A percentile compares a stretch with the other conserved stretches of the same genome.
Conservation (phyloP, 2,797 vertebrate genomes). For the Dipus sagitta region DNA sequence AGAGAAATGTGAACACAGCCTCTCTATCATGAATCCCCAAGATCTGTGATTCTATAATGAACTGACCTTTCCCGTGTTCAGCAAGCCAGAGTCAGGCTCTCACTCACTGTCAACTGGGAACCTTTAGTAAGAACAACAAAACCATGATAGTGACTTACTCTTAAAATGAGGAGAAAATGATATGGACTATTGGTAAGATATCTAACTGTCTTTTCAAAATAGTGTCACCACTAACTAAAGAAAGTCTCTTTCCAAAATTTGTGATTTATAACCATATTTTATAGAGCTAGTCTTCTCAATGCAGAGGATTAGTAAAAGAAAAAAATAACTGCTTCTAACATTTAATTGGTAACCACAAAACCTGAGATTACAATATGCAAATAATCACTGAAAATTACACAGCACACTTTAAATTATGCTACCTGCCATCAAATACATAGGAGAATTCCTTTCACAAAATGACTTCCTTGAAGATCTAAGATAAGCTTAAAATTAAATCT, state of each 20-base stretch:
- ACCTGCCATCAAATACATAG: slow-evolving; percentile 14
- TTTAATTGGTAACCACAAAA: slow-evolving; percentile 54
- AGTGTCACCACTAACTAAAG: slow-evolving; percentile 27
- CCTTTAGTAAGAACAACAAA: slow-evolving; percentile 39
- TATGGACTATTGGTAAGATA: background rate
- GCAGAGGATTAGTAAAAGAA: slow-evolving; percentile 43
- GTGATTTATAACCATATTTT: slow-evolving; percentile 30
- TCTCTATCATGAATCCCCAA: background rate
- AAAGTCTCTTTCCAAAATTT: slow-evolving; percentile 7
- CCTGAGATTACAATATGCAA: slow-evolving; percentile 53
- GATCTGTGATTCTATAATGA: slow-evolving; percentile 39
- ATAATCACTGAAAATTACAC: slow-evolving; percentile 61
- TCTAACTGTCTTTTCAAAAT: slow-evolving; percentile 17
- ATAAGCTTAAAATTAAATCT: slow-evolving; percentile 56
- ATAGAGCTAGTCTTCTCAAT: slow-evolving; percentile 14
- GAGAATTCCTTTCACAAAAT: slow-evolving; percentile 51
- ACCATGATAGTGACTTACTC: slow-evolving; percentile 16
- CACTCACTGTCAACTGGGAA: background rate
- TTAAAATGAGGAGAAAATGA: slow-evolving; percentile 53
- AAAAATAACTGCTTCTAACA: background rate
- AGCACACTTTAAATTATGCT: slow-evolving; percentile 27
- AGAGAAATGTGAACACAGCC: background rate
- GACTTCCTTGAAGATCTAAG: slow-evolving; percentile 38
- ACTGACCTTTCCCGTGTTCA: background rate
- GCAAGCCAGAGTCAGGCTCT: background rate